phyloP scores from a whole-genome alignment of 2,113 vertebrate species.

The Microcebus lehilahytsara region DNA sequence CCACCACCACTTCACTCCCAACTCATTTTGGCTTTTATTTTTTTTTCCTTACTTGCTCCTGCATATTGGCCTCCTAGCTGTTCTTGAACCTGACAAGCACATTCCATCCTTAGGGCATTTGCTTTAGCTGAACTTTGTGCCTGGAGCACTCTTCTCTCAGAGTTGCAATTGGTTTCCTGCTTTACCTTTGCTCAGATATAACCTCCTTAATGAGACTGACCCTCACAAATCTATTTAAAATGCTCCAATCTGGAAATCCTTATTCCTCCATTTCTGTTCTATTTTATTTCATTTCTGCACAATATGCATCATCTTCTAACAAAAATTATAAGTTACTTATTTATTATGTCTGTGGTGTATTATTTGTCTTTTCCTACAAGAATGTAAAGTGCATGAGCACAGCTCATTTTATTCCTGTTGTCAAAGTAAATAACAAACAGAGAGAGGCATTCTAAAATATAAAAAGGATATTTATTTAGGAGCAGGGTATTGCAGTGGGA shows the following conservation, averaged over 20 bases:
- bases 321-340: background rate
- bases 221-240: background rate
- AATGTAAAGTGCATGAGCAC: background rate
- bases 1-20: rapidly evolving
- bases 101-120: background rate
- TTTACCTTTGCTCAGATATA: background rate
- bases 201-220: background rate
- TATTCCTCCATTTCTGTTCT: background rate
- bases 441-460: background rate
- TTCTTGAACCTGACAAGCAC: background rate
- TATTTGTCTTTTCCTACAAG: background rate
- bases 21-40: background rate
- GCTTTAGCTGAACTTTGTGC: background rate
- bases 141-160: background rate
- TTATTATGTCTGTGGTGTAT: background rate
- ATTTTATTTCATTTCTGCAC: background rate
- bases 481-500: background rate
- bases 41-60: background rate
- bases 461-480: background rate
- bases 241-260: background rate
- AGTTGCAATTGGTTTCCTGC: background rate
- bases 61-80: background rate
- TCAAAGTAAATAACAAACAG: background rate
- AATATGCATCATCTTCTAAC: background rate
- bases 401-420: background rate